Evolutionary conservation across 1,140 invertebrate genomes (phyloP).

Genomic region (Cherax destructor): DNA sequence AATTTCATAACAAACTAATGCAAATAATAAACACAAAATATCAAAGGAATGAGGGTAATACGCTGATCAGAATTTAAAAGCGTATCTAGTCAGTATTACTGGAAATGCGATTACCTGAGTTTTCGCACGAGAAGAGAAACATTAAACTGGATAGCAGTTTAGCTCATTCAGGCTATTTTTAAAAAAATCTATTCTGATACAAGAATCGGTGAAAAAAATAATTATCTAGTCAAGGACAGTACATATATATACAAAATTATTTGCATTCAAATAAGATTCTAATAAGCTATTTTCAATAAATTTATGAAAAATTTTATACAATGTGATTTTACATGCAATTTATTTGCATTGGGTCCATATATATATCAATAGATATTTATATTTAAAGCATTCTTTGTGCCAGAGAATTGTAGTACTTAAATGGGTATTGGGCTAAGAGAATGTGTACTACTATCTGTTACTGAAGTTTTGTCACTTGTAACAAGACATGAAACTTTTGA

Average conservation of each 20-base stretch:
- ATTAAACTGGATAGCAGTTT: neutral
- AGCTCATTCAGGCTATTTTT: neutral
- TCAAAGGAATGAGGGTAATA: neutral
- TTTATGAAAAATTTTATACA: neutral
- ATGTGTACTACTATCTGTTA: neutral
- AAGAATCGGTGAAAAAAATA: neutral
- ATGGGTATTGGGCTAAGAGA: neutral
- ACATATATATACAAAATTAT: neutral
- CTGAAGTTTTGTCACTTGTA: neutral
- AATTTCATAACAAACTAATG: neutral
- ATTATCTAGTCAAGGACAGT: neutral
- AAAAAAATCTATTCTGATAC: neutral
- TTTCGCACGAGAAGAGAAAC: neutral
- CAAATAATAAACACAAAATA: neutral
- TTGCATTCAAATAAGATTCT: neutral
- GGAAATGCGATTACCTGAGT: neutral
- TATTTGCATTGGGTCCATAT: constrained; percentile 26
- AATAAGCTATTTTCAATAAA: neutral
- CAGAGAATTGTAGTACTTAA: constrained; percentile 12
- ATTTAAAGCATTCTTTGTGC: constrained; percentile 1
- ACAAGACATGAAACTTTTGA: neutral
- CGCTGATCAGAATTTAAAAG: neutral
- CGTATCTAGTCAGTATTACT: constrained; percentile 60
- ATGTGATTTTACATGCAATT: neutral
- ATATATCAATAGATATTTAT: neutral